These are phyloP conservation scores for Epizoanthus rinbou DNA, from an alignment of 92 coral and sea anemone genomes.

Conservation along the genomic window DNA sequence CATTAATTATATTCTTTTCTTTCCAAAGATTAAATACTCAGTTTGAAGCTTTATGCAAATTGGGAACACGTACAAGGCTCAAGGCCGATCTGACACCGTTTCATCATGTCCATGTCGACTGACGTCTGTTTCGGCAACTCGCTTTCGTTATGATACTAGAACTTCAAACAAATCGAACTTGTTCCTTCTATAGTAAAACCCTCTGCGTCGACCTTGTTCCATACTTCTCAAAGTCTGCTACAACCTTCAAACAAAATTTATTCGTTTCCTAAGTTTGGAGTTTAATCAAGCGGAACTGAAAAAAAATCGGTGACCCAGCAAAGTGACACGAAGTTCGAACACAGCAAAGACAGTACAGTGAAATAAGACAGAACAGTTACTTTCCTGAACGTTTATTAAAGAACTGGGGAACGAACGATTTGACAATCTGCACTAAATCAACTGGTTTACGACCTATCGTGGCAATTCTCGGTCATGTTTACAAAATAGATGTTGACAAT, in stretches of 20 bases:
- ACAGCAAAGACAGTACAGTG: background rate
- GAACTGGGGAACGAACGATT: background rate
- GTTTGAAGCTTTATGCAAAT: constrained; percentile 41
- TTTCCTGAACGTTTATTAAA: constrained; percentile 24
- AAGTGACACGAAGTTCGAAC: background rate
- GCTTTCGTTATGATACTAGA: background rate
- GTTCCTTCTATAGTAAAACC: background rate
- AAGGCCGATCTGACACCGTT: constrained; percentile 23
- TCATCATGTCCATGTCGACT: constrained; percentile 6
- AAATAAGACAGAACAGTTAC: background rate
- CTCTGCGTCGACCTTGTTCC: background rate
- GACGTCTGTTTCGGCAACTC: constrained; percentile 25
- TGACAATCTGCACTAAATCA: background rate
- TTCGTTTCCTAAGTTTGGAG: background rate
- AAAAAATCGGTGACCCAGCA: background rate
- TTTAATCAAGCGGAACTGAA: constrained; percentile 24
- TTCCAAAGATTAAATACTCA: constrained; percentile 19
- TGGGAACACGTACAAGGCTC: constrained; percentile 12
- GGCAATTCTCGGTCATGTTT: constrained; percentile 23
- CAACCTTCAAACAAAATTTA: constrained; percentile 20
- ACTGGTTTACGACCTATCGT: constrained; percentile 5
- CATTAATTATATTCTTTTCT: background rate
- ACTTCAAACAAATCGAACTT: background rate
- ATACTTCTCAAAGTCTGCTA: background rate
- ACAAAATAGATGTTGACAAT: constrained; percentile 39